Base-by-base conservation (phyloP, 2,888 invertebrate genomes). In the Cosmia trapezina region DNA sequence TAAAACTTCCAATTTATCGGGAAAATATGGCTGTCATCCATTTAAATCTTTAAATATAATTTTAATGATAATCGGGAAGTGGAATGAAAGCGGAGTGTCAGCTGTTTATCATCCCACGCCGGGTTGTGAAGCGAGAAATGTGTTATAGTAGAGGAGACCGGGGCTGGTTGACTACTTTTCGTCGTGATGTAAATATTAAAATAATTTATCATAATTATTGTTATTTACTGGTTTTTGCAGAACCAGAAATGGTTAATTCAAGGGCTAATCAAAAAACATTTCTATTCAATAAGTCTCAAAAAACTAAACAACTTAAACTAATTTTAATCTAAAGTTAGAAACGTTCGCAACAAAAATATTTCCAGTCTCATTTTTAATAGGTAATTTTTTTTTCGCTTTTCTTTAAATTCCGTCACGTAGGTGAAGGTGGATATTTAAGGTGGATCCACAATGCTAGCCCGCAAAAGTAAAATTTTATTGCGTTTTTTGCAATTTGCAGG, bases 51-150 rank as follows among this genome's bases (percentile, higher is more conserved):
- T 33, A 73, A 59, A 73, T 79, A 60, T 43, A 60, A 70, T 70
- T 70, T 78, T 68, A 70, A 83, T 62, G 33, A 56, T 72, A 41
- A 80, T 70, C 66, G 67, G 49, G 66, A 83, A 83, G 53, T 70
- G 80, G 56, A 69, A 74, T 80, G 75, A 71, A 71, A 83, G 57
- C 68, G 60, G 14, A 19, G 47, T 83, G 81, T 75, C 84, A 81
- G 83, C 80, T 83, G 82, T 65, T 59, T 60, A 43, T 85, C 72
- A 66, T 84, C 84, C 84, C 84, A 84, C 84, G 86, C 78, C 45
- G 70, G 28, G 75, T 71, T 76, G 60, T 85, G 76, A 66, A 72
- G 80, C 84, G 81, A 70, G 75, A 75, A 83, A 83, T 83, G 67
- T 80, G 71, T 74, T 80, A 63, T 75, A 78, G 51, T 64, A 49